Base-by-base conservation (phyloP, 2,113 vertebrate genomes). In the Petromus typicus region DNA sequence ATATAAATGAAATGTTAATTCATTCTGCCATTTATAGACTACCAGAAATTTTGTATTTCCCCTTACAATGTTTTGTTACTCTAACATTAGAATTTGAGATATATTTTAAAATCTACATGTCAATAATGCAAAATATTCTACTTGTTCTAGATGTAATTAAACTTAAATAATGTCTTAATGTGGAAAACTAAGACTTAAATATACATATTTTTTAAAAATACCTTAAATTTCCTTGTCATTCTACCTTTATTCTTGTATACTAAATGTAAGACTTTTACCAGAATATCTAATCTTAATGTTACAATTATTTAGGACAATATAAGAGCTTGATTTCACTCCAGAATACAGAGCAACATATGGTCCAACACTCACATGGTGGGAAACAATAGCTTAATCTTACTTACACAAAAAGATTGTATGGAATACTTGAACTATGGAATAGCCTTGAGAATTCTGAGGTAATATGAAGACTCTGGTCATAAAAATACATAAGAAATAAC, bases 281-380 rank as follows among this genome's bases (percentile, higher is more conserved):
- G 92, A 40, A 45, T 80, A 34, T 91, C 91, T 94, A 40, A 45
- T 95, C 61, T 96, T 76, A 66, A 30, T 78, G 86, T 94, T 57
- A 67, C n/a, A 80, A 93, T 91, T 90, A 94, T 93, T 82, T 16
- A 30, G 67, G 51, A 75, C 54, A 81, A 27, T 22, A 78, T 84
- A 71, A 93, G 88, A 63, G n/a, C 23, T 93, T 71, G 83, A 94
- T 69, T 95, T 92, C 78, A 64, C 54, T 89, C 79, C 22, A 89
- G 92, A 96, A 81, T 34, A 93, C 7, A 69, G 43, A 92, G 61
- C 7, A 95, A 37, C 81, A 95, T 85, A 95, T 86, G 54, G 59
- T 84, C n/a, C 59, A 91, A 80, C 51, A 91, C 12, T 66, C 61
- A 89, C 59, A 54, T 34, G 30, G 71, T 93, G 87, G 56, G 95